Evolutionary conservation across 2,888 invertebrate species (phyloP), one percentile per base, ranked within the genome.

Genomic region (Leptopterna dolabrata): DNA sequence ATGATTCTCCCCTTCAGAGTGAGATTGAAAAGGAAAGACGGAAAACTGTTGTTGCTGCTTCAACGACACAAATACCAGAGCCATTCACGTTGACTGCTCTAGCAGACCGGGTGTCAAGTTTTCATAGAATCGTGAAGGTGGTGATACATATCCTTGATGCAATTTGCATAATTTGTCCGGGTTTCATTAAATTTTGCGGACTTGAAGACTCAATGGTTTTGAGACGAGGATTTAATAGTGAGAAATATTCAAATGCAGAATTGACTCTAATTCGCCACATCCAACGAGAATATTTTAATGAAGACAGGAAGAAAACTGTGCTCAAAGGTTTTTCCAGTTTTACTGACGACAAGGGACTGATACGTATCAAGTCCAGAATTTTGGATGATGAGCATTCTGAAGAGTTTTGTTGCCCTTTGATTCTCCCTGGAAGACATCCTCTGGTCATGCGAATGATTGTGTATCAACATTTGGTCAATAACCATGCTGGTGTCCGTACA

Each of bases 211-310:
- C 16, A 41, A 29, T 29, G 30, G n/a, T 73, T 82, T 41, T 83
- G 24, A 47, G 43, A 73, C 9, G n/a, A 47, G 47, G 19, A 70
- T 43, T 76, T 13, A 71, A 9, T 19, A 63, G 78, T 19, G 81
- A 80, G 2, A 73, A 88, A 78, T 86, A 78, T 63, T n/a, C n/a
- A 13, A 86, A 45, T 55, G 88, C 86, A 24, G 86, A 86, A 24
- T 0, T 30, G 24, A 45, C 19, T 3, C n/a, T 86, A 4, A 30
- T 86, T 13, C n/a, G 63, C 14, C 24, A 6, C 14, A 81, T 88
- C 30, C 76, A 86, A 55, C 63, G n/a, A 24, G 81, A 88, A 47
- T 43, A n/a, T 80, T 88, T 86, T 70, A 0, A 19, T 6, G 76
- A 45, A 16, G 36, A 63, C 4, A 1, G 30, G 47, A 76, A 43